Base-by-base conservation (phyloP, 2,888 invertebrate species). In the Steromphala cineraria region DNA sequence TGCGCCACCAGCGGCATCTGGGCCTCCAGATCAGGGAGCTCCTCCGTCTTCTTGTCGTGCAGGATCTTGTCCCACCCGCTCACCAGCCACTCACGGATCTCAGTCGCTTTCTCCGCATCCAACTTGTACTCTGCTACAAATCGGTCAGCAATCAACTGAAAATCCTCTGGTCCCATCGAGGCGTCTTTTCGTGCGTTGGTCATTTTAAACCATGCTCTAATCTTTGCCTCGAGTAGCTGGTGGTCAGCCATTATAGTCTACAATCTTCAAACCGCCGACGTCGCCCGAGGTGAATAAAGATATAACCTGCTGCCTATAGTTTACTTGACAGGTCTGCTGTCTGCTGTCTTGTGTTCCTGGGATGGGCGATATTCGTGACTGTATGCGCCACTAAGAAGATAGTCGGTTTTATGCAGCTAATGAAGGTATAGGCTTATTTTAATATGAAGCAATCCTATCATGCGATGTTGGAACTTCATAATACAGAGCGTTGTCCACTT, bases 171-270 rank as follows among this genome's bases (percentile, higher is more conserved):
- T 13, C 83, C 80, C 84, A 89, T 88, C 56, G 75, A 83, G 0
- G 88, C 89, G 52, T 88, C 87, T 46, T 85, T 83, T 53, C 86
- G 87, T n/a, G 86, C 86, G 75, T 89, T 87, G 46, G 87, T 86
- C 81, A 89, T 81, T 19, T 86, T 85, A 78, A 88, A 90, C 89
- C 89, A 90, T 24, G 81, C 83, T 71, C 88, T 80, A 7, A 83
- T 80, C 67, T 83, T 81, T 19, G 55, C 71, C 36, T 81, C 79
- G 2, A 78, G 74, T 10, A 74, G 15, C 40, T 31, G 24, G 13
- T 75, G 31, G 24, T 36, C 74, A 46, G 46, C 24, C 28, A 52
- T 75, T 13, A 5, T 40, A n/a, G 15, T 40, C 13, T n/a, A n/a
- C 24, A 17, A 75, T 1, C 46, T 46, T 46, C 46, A 5, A 46